A percentile compares a stretch with the other conserved stretches of the same genome.
Conservation (phyloP, 2,113 vertebrate genomes). For the Calonectris borealis region DNA sequence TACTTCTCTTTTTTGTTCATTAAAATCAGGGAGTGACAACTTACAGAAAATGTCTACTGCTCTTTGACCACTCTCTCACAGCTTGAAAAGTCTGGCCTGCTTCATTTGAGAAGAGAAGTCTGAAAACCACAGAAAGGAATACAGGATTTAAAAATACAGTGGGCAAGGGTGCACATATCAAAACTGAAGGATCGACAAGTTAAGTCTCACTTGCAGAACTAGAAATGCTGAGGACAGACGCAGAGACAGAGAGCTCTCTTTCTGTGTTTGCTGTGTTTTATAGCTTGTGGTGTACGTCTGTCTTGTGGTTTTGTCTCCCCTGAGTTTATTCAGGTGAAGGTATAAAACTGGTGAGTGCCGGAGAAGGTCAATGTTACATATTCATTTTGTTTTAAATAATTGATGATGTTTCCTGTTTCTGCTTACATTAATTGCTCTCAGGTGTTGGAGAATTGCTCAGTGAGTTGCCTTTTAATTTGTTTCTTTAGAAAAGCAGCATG, state of each 20-base stretch:
- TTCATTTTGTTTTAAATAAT: constrained; percentile 80
- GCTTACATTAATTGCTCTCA: constrained; percentile 77
- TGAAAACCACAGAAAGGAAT: background rate
- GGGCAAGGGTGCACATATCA: rapidly evolving
- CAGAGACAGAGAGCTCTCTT: background rate
- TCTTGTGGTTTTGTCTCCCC: constrained; percentile 22
- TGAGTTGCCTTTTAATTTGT: constrained; percentile 69
- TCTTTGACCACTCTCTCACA: background rate
- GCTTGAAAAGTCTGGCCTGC: background rate
- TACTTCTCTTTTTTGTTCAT: background rate
- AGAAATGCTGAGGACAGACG: background rate
- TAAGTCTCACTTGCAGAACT: background rate
- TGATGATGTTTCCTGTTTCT: constrained; percentile 72
- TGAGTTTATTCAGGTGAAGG: constrained; percentile 63
- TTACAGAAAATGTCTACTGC: background rate
- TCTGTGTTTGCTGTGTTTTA: background rate
- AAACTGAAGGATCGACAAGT: background rate
- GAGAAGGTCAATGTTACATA: constrained; percentile 73
- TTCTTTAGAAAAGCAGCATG: constrained; percentile 51
- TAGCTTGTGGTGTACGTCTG: background rate
- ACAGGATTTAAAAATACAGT: background rate
- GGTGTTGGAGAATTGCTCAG: constrained; percentile 67
- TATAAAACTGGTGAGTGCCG: constrained; percentile 58
- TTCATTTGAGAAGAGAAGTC: background rate
- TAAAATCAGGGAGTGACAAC: background rate